Evolutionary conservation across 2,797 vertebrate species (phyloP), one percentile per base, ranked within the genome.

Genomic region (Carcharodon carcharias): DNA sequence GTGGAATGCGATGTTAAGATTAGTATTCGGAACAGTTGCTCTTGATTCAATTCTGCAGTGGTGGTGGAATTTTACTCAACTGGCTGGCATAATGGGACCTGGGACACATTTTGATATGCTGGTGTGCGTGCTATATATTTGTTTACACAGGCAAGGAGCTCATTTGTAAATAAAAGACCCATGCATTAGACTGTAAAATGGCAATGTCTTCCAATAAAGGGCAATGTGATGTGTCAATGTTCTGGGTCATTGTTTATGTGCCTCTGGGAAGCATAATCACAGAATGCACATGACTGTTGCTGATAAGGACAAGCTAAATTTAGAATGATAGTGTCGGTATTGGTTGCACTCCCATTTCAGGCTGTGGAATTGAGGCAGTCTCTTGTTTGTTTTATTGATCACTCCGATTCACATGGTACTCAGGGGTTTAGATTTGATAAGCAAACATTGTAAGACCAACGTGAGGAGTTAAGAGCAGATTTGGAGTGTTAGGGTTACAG

Each of bases 301-400:
- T 2, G 18, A 50, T 23, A 85, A 26, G 82, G 21, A 45, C 12
- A n/a, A 91, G 88, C 12, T 91, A 14, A 35, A n/a, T 61, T 61
- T 18, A 63, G 88, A 91, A 91, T n/a, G 14, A 0, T 63, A 6
- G 31, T 21, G 35, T 28, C n/a, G 58, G 31, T 63, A 61, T 61
- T 7, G 54, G 28, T 58, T 58, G 54, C 87, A n/a, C 88, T n/a
- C 12, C 4, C 58, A 91, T n/a, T 50, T 85, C 82, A 85, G 80
- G 21, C 50, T 23, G 31, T n/a, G 31, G 31, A 91, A 61, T 35
- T n/a, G 18, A 50, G 82, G 40, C 91, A 26, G 61, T 16, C 12
- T 93, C n/a, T 93, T 45, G 61, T 28, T 67, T 93, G 21, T 31
- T 93, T 93, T 65, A 93, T 93, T 65, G 91, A 93, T 65, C 61